Conservation (phyloP, 2,113 vertebrate species). For the Grallaria varia region DNA sequence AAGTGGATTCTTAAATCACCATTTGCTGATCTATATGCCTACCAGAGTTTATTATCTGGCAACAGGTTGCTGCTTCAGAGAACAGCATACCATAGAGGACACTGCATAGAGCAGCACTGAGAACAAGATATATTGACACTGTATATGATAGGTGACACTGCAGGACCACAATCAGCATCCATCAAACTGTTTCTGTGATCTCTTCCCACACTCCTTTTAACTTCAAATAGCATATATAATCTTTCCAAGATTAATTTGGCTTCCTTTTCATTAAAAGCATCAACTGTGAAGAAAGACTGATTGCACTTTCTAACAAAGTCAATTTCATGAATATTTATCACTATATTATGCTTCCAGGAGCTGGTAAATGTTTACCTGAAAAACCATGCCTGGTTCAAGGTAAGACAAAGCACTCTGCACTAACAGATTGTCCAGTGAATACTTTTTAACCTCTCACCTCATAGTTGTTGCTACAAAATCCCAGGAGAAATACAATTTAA, state of each 20-base stretch:
- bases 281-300: neutral
- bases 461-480: neutral
- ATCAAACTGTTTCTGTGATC: neutral
- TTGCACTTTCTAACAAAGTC: constrained; percentile 12
- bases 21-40: constrained; percentile 14
- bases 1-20: constrained; percentile 17
- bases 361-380: neutral
- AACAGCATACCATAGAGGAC: neutral
- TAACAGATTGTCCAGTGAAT: neutral
- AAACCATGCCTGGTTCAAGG: neutral
- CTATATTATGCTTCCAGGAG: neutral
- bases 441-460: neutral
- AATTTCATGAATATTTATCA: neutral
- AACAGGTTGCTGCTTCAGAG: neutral
- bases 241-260: neutral
- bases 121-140: neutral
- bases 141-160: neutral
- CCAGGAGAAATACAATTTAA: neutral
- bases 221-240: neutral
- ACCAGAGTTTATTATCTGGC: constrained; percentile 10
- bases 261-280: neutral
- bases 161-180: neutral
- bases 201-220: neutral
- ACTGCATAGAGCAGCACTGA: neutral
- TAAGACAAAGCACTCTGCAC: neutral